A percentile compares a stretch with the other conserved stretches of the same genome.
Conservation (phyloP, 2,113 vertebrate genomes). For the Phalacrocorax carbo region DNA sequence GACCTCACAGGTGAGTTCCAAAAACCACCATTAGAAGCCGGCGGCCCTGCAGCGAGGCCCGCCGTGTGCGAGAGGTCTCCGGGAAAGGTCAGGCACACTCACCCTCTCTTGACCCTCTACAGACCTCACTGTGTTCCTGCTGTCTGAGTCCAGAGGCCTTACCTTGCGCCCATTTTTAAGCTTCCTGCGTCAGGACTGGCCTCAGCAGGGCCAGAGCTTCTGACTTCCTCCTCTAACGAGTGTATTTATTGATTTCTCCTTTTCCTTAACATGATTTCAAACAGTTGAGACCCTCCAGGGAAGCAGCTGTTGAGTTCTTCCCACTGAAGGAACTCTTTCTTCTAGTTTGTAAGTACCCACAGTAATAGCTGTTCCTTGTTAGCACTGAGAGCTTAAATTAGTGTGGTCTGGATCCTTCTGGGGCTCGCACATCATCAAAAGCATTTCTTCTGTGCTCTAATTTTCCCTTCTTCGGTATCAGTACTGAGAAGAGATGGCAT, state of each 20-base stretch:
- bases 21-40: neutral
- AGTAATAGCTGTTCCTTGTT: neutral
- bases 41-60: neutral
- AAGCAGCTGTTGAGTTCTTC: neutral
- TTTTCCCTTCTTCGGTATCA: neutral
- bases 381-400: neutral
- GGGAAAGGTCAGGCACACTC: neutral
- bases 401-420: neutral
- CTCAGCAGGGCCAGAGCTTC: neutral
- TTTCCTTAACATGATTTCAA: neutral
- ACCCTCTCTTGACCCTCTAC: neutral
- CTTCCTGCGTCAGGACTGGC: neutral
- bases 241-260: neutral
- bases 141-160: neutral
- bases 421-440: neutral
- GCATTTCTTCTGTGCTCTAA: neutral
- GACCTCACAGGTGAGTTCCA: neutral
- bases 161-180: neutral
- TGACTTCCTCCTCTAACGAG: neutral
- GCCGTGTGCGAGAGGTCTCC: rapidly evolving
- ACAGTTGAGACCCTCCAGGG: neutral
- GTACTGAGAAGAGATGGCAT: neutral
- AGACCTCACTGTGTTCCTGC: neutral
- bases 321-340: neutral
- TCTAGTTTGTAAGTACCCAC: neutral